These are phyloP conservation scores for Tragelaphus buxtoni DNA, from an alignment of 2,113 vertebrate genomes.

Conservation along the genomic window DNA sequence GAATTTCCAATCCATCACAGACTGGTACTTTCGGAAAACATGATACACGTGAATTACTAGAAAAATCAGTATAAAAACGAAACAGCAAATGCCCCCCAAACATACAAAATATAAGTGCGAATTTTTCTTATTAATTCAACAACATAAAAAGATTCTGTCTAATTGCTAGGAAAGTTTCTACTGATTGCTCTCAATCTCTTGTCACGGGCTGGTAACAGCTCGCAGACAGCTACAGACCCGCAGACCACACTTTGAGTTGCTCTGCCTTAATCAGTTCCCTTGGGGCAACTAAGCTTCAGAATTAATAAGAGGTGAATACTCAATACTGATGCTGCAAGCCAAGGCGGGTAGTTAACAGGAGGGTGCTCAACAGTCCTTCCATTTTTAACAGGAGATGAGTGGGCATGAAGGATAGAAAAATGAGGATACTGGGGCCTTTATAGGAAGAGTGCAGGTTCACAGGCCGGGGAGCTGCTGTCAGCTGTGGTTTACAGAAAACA, in stretches of 20 bases:
- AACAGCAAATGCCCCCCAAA: neutral
- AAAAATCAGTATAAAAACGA: neutral
- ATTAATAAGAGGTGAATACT: neutral
- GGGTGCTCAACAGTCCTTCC: neutral
- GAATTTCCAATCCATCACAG: neutral
- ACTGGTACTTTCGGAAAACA: neutral
- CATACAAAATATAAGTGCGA: neutral
- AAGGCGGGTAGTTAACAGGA: neutral
- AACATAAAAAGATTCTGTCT: neutral
- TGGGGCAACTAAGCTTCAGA: neutral
- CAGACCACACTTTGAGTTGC: neutral
- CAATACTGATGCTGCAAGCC: neutral
- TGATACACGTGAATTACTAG: neutral
- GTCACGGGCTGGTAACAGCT: neutral
- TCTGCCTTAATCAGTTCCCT: neutral
- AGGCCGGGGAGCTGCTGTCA: too few species aligned
- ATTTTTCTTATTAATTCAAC: neutral
- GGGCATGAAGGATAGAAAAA: neutral
- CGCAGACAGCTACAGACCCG: neutral
- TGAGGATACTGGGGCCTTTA: neutral
- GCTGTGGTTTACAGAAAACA: neutral
- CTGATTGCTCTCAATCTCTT: neutral
- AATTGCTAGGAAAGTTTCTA: neutral
- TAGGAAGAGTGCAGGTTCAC: too few species aligned
- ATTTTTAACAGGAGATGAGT: neutral